Base-by-base conservation (phyloP, 1,140 invertebrate species). In the Drosophila insularis region DNA sequence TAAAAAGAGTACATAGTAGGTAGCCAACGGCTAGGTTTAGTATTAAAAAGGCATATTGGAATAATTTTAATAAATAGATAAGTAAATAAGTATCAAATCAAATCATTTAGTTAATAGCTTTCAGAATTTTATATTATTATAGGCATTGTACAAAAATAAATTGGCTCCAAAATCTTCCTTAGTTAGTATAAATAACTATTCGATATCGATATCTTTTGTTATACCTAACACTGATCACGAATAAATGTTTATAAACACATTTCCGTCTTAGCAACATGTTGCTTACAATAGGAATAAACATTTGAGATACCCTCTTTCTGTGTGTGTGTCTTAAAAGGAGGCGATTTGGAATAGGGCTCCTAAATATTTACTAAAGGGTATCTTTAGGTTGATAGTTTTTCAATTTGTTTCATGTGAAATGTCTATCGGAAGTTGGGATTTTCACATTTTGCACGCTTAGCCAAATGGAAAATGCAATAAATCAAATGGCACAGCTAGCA, bases 381-480 rank as follows among this genome's bases (percentile, higher is more conserved):
- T 50, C 10, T 17, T 3, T 2, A 13, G 3, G 43, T 66, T 62
- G 69, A 64, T 50, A 23, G 32, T 62, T 8, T 37, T 63, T 70
- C 21, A 37, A 62, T 68, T 27, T 1, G 27, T 27, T 27, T 27
- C 69, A 54, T 58, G 43, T 55, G 7, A 63, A 76, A 76, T 62
- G 66, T 60, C 71, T 70, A 80, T 78, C 79, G 79, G 79, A 81
- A 81, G 79, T 78, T 70, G 40, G 68, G 35, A 68, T 80, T 81
- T 64, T 76, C 65, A 56, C 80, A 75, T 74, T 81, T 76, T 66
- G 68, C 78, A 81, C 64, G 73, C 78, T 80, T 63, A 55, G 72
- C 68, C 61, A 68, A 69, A 81, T 66, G 68, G 61, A 75, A 71
- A 74, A 78, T 56, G 70, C 63, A 78, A 77, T 77, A 77, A 77